Conservation (phyloP, 1,140 invertebrate genomes). For the Aethina tumida region DNA sequence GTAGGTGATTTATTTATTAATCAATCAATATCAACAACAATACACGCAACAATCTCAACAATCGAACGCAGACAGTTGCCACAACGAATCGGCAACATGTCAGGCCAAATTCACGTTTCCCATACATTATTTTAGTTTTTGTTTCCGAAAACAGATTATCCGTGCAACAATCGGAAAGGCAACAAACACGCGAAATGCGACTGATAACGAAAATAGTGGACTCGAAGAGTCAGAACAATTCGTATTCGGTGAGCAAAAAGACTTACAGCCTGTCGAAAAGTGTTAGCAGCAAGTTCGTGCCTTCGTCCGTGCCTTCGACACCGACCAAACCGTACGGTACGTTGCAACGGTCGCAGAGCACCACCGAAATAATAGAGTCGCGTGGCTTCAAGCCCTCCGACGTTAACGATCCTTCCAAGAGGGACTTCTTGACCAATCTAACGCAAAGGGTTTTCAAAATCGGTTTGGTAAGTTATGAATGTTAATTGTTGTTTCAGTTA, state of each 20-base stretch:
- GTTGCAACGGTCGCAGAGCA: slow-evolving; percentile 27
- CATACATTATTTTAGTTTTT: no score
- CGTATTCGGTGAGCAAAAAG: slow-evolving; percentile 20
- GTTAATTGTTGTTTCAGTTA: background rate
- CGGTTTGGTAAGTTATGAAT: slow-evolving; percentile 55
- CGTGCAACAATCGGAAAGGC: no score
- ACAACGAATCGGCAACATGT: no score
- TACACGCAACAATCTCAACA: no score
- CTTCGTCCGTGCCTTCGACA: slow-evolving; percentile 17
- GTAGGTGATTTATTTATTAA: no score
- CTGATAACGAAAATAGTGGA: slow-evolving; percentile 25
- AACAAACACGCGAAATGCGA: no score
- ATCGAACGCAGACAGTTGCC: no score
- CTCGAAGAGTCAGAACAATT: slow-evolving; percentile 16
- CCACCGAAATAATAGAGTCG: slow-evolving; percentile 32
- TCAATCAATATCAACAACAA: no score
- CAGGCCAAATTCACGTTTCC: no score
- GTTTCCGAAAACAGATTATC: no score
- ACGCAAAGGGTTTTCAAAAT: slow-evolving; percentile 69
- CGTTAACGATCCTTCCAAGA: slow-evolving; percentile 66
- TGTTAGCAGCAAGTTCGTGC: slow-evolving; percentile 17
- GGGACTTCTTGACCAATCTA: slow-evolving; percentile 66
- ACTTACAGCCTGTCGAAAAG: slow-evolving; percentile 22
- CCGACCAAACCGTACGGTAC: slow-evolving; percentile 13
- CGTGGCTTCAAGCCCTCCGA: slow-evolving; percentile 78